These are phyloP conservation scores for Tromatobia lineatoria DNA, from an alignment of 2,888 invertebrate genomes.

Conservation along the genomic window DNA sequence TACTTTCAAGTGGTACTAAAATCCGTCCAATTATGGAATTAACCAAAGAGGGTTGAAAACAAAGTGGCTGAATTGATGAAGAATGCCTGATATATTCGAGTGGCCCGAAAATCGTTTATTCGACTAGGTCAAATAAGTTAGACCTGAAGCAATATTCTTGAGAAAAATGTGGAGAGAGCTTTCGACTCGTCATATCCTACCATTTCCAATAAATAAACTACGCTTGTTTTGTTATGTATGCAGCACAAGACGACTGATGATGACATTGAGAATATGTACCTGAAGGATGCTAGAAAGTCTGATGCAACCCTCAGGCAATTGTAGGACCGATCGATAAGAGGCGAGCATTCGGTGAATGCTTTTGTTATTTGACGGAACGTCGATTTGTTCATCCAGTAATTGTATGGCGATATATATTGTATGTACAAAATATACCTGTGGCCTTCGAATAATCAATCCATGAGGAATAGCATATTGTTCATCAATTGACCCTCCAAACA, in stretches of 20 bases:
- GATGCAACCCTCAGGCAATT: constrained; percentile 44
- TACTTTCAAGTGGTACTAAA: too few species aligned
- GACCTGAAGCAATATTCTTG: too few species aligned
- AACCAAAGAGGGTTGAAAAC: too few species aligned
- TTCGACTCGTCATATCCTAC: background rate
- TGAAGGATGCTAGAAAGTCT: background rate
- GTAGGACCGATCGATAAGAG: constrained; percentile 45
- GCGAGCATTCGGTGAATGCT: constrained; percentile 12
- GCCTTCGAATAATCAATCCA: constrained; percentile 2
- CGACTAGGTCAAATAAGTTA: too few species aligned
- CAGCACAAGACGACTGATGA: background rate
- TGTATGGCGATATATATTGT: background rate
- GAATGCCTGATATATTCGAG: too few species aligned
- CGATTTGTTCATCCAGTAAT: constrained; percentile 10
- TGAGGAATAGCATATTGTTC: constrained; percentile 1
- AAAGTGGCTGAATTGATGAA: too few species aligned
- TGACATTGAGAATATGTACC: constrained; percentile 2
- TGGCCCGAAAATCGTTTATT: too few species aligned
- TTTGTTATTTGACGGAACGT: constrained; percentile 16
- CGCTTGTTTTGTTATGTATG: background rate
- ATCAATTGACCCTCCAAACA: background rate
- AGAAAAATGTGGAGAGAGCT: too few species aligned
- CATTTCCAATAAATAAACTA: background rate
- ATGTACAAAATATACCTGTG: background rate
- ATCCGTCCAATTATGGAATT: too few species aligned